Conservation (phyloP, 2,113 vertebrate species). For the Sprattus sprattus region DNA sequence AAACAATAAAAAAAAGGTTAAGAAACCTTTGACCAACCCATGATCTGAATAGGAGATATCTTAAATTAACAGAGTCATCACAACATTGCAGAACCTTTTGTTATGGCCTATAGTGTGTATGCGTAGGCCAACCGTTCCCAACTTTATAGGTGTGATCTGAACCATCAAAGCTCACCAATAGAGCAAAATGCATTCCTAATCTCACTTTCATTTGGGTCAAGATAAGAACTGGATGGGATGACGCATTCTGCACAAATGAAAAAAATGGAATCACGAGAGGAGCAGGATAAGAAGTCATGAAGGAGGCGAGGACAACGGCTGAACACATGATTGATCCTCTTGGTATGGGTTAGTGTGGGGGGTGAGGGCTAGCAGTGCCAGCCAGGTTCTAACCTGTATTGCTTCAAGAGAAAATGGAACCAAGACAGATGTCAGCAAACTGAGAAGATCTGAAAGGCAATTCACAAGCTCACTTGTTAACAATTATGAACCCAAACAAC, state of each 20-base stretch:
- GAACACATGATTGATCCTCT: not conserved
- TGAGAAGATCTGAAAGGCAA: not conserved
- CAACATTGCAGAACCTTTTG: not conserved
- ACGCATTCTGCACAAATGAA: not conserved
- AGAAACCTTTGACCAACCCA: not conserved
- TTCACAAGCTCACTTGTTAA: constrained; percentile 4
- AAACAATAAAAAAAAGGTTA: not conserved
- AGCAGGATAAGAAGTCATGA: not conserved
- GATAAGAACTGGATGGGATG: not conserved
- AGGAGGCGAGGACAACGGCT: not conserved
- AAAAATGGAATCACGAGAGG: not conserved
- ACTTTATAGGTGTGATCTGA: not conserved
- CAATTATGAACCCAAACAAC: not conserved
- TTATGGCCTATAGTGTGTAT: not conserved
- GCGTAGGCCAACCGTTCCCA: not conserved
- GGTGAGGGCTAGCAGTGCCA: not conserved
- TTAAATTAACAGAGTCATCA: not conserved
- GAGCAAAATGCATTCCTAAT: too few species aligned
- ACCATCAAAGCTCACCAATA: too few species aligned
- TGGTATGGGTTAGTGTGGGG: not conserved
- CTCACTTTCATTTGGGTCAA: not conserved
- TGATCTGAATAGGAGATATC: not conserved
- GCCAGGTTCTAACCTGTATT: not conserved
- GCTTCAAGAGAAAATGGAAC: not conserved
- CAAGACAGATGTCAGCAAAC: not conserved